Percentiles rank a stretch among this genome's conserved stretches.
Evolutionary conservation across 1,140 invertebrate genomes (phyloP).

Genomic region (Stegodyphus dumicola): DNA sequence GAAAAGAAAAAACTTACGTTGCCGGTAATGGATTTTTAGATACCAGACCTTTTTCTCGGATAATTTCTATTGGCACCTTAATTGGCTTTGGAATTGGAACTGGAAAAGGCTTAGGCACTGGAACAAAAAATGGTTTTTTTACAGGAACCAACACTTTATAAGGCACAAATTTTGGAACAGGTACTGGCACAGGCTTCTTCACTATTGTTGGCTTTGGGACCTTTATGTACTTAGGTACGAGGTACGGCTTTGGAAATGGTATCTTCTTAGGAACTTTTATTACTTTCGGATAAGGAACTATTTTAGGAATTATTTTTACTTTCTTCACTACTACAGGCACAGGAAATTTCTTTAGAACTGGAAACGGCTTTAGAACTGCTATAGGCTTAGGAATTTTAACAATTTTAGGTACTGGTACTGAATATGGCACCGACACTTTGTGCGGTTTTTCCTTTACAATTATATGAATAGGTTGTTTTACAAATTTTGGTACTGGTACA

Average conservation of each 20-base stretch:
- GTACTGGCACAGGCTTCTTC: conserved; percentile 39
- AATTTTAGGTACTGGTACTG: conserved; percentile 33
- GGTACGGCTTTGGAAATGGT: conserved; percentile 22
- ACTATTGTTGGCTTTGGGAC: conserved; percentile 27
- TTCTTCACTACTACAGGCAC: conserved; percentile 29
- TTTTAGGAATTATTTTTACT: conserved; percentile 31
- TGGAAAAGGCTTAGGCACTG: neutral
- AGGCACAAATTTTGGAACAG: conserved; percentile 19
- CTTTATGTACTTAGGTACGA: conserved; percentile 33
- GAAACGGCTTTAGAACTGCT: conserved; percentile 15
- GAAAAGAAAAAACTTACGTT: conserved; percentile 11
- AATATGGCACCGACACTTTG: conserved; percentile 15
- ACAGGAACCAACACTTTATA: conserved; percentile 14
- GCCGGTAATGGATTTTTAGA: conserved; percentile 21
- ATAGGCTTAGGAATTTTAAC: conserved; percentile 43
- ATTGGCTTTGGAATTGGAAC: conserved; percentile 43
- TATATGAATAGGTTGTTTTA: conserved; percentile 47
- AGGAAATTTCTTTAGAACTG: conserved; percentile 36
- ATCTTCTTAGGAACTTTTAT: conserved; percentile 35
- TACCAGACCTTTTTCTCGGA: conserved; percentile 38
- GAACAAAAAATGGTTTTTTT: conserved; percentile 49
- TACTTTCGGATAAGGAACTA: conserved; percentile 47
- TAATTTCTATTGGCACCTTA: conserved; percentile 50
- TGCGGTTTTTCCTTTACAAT: conserved; percentile 39
- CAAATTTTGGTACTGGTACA: conserved; percentile 38